Evolutionary conservation across 2,797 vertebrate species (phyloP).

Genomic region (Myotis planiceps): DNA sequence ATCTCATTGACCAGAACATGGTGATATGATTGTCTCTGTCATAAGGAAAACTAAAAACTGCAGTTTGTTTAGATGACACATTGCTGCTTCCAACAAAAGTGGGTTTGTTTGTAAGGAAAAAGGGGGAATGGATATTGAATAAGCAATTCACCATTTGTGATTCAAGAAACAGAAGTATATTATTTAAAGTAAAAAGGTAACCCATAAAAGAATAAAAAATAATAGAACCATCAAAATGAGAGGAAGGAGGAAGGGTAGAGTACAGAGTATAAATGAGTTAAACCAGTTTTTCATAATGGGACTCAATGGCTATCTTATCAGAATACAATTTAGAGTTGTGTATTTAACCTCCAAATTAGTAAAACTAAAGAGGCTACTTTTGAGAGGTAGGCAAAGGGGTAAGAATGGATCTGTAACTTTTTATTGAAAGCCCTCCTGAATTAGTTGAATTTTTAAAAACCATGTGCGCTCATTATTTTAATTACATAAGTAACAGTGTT

Average conservation of each 20-base stretch:
- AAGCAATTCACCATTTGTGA: not conserved
- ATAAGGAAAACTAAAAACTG: not conserved
- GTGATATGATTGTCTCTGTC: not conserved
- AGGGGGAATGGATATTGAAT: not conserved
- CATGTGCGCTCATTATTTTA: not conserved
- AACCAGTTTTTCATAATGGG: not conserved
- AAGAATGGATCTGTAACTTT: not conserved
- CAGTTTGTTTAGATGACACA: not conserved
- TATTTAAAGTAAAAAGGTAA: conserved; percentile 32
- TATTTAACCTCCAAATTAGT: not conserved
- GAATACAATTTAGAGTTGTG: not conserved
- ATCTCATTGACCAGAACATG: not conserved
- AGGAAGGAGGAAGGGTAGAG: not conserved
- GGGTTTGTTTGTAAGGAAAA: not conserved
- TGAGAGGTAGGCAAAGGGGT: not conserved
- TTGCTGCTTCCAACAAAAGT: not conserved
- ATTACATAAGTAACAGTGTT: not conserved
- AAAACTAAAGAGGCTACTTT: not conserved
- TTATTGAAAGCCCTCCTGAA: not conserved
- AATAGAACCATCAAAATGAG: not conserved
- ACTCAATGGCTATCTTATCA: not conserved
- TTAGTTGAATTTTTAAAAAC: not conserved
- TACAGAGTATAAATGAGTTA: not conserved
- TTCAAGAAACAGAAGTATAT: not conserved
- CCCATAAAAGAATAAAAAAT: conserved; percentile 8